Evolutionary conservation across 2,797 vertebrate species (phyloP).

Genomic region (Mus minutoides): DNA sequence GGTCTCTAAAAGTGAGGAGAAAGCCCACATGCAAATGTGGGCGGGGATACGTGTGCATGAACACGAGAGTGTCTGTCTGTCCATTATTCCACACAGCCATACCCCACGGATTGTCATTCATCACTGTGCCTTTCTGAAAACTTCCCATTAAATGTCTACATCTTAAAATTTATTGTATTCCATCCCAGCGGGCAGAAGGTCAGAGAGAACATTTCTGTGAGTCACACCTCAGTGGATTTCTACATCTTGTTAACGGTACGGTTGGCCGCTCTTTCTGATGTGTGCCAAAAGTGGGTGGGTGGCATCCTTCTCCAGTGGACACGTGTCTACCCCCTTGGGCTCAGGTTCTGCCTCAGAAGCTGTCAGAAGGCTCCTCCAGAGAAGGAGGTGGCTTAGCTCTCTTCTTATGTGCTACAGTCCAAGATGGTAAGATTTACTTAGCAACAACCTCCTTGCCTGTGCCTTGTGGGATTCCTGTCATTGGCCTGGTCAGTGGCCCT

Average conservation of each 20-base stretch:
- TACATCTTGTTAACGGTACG: constrained; percentile 53
- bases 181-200: constrained; percentile 72
- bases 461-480: background rate
- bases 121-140: constrained; percentile 51
- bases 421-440: background rate
- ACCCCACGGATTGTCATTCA: background rate
- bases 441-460: background rate
- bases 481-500: background rate
- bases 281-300: background rate
- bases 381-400: background rate
- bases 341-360: background rate
- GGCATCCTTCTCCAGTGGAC: background rate
- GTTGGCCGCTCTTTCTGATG: background rate
- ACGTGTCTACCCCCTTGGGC: background rate
- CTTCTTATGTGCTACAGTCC: background rate
- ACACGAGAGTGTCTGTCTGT: background rate
- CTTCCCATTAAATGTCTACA: constrained; percentile 40
- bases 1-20: background rate
- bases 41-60: rapidly evolving
- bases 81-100: background rate
- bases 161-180: constrained; percentile 70
- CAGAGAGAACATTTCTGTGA: constrained; percentile 72
- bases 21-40: background rate
- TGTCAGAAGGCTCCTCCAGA: background rate
- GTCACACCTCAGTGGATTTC: constrained; percentile 57